These are phyloP conservation scores for Pinna nobilis DNA, from an alignment of 1,140 invertebrate species.

Conservation along the genomic window DNA sequence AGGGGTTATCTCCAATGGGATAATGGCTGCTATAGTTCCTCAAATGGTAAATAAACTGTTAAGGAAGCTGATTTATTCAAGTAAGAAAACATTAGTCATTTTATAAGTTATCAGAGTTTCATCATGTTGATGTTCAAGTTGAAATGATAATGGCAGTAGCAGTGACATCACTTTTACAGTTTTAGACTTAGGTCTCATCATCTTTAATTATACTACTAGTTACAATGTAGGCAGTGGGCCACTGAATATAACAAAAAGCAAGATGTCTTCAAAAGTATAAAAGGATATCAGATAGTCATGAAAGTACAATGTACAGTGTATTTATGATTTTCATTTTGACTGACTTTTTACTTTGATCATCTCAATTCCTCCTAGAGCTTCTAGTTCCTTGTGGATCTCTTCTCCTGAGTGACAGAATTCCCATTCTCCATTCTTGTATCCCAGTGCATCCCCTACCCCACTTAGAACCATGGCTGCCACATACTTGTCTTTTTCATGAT, in stretches of 20 bases:
- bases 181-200: too few species aligned
- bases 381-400: conserved; percentile 59
- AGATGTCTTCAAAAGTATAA: background rate
- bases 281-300: background rate
- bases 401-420: conserved; percentile 62
- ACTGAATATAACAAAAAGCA: background rate
- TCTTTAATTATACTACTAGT: background rate
- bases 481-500: conserved; percentile 37
- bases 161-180: too few species aligned
- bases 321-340: conserved; percentile 19
- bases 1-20: too few species aligned
- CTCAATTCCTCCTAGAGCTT: conserved; percentile 57
- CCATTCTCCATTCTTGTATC: conserved; percentile 67
- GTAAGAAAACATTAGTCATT: too few species aligned
- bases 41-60: too few species aligned
- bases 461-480: conserved; percentile 65
- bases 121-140: too few species aligned
- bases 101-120: too few species aligned
- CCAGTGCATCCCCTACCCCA: conserved; percentile 69
- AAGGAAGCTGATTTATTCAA: too few species aligned
- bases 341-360: conserved; percentile 49
- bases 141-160: too few species aligned
- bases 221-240: background rate
- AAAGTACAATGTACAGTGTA: background rate
- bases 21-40: too few species aligned